Evolutionary conservation across 2,888 invertebrate genomes (phyloP).

Genomic region (Tiphia femorata): DNA sequence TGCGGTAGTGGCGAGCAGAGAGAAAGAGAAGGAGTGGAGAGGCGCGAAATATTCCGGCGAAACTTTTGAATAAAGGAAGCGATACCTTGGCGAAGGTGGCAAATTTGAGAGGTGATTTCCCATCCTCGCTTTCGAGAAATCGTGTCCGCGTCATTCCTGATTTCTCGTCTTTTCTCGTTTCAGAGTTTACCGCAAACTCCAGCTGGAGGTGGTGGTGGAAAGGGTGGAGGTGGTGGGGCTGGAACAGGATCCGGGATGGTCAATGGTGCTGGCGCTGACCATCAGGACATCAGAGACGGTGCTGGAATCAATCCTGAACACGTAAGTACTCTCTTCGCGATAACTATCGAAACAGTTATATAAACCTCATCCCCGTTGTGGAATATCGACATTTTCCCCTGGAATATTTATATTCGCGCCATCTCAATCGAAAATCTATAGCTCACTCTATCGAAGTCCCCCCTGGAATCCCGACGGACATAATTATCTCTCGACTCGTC

Average conservation of each 20-base stretch:
- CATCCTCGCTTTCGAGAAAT: conserved; percentile 10
- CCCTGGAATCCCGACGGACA: too few species aligned
- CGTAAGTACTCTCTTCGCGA: conserved; percentile 54
- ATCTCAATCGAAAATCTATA: too few species aligned
- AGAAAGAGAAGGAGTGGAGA: conserved; percentile 1
- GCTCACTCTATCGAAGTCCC: too few species aligned
- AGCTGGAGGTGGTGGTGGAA: conserved; percentile 65
- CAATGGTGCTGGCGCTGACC: conserved; percentile 62
- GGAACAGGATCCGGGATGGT: conserved; percentile 56
- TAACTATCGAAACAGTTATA: too few species aligned
- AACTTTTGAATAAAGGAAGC: conserved; percentile 27
- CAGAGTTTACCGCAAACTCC: conserved; percentile 76
- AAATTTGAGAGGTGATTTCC: conserved; percentile 36
- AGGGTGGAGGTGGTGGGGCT: conserved; percentile 52
- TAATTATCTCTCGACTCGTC: too few species aligned
- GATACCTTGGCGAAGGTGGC: conserved; percentile 18
- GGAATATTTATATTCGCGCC: too few species aligned
- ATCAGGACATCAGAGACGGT: conserved; percentile 62
- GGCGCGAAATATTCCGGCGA: conserved; percentile 12
- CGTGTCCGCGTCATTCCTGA: too few species aligned
- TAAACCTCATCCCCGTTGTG: too few species aligned
- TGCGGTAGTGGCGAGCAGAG: neutral
- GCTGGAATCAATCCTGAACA: conserved; percentile 64
- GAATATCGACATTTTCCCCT: too few species aligned
- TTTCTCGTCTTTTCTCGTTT: conserved; percentile 55